Evolutionary conservation across 1,140 invertebrate genomes (phyloP), one percentile per base, ranked within the genome.

Genomic region (Meloidogyne chitwoodi): DNA sequence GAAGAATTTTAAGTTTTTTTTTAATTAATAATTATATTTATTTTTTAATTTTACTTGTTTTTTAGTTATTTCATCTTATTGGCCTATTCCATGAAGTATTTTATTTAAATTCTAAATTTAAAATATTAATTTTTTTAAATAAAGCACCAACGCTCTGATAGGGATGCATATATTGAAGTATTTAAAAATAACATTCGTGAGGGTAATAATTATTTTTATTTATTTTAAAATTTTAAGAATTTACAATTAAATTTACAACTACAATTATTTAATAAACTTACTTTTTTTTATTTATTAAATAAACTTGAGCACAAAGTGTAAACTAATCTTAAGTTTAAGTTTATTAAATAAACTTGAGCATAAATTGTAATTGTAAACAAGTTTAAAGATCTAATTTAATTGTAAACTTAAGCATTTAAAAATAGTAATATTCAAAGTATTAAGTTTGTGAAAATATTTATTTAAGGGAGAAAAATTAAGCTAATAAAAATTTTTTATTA

Each of bases 1-100:
- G n/a, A n/a, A n/a, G n/a, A n/a, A n/a, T n/a, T n/a, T n/a, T n/a
- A n/a, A n/a, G n/a, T n/a, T n/a, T n/a, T n/a, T n/a, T n/a, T n/a
- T n/a, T n/a, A n/a, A n/a, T n/a, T n/a, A n/a, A n/a, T n/a, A 38
- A 38, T 38, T 38, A 6, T 8, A 38, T 16, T 16, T 16, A 44
- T 44, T 44, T 44, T 44, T 44, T 16, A 44, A 19, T 44, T 44
- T 44, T 44, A 56, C n/a, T 10, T 22, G 4, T 41, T 41, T 22
- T 27, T 68, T 44, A 70, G 68, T 63, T 73, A 22, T 22, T 73
- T 29, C 71, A 73, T 64, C 38, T 73, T 56, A 16, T 73, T 14
- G 71, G 71, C 12, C 56, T 73, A 27, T 64, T 63, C n/a, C 71
- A 73, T 12, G 71, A 73, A 56, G 48, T 56, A 56, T 2, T 16